Evolutionary conservation across 2,113 vertebrate species (phyloP).

Genomic region (Saguinus imperator): DNA sequence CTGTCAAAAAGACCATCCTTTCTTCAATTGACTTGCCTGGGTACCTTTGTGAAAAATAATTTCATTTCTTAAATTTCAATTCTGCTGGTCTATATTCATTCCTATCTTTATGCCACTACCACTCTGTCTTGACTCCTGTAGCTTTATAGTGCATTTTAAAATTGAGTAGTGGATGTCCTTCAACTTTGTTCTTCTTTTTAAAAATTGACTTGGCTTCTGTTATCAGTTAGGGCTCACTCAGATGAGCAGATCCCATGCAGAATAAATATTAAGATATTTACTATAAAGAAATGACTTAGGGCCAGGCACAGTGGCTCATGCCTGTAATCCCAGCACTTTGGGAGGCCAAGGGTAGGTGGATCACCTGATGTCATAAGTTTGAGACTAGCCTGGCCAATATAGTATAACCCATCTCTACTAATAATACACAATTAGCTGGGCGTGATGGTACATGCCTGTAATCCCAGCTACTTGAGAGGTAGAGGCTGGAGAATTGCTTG

Average conservation of each 20-base stretch:
- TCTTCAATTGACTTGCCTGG: neutral
- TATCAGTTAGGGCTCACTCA: neutral
- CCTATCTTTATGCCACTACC: neutral
- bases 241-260: neutral
- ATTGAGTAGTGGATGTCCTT: neutral
- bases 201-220: neutral
- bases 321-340: too few species aligned
- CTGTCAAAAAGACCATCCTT: neutral
- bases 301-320: too few species aligned
- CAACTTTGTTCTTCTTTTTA: neutral
- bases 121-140: neutral
- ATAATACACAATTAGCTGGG: too few species aligned
- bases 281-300: neutral
- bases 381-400: too few species aligned
- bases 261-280: neutral
- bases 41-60: neutral
- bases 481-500: too few species aligned
- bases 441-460: too few species aligned
- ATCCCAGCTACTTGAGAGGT: too few species aligned
- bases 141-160: neutral
- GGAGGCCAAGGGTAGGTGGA: too few species aligned
- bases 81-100: neutral
- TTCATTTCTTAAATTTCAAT: neutral
- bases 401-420: too few species aligned
- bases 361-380: too few species aligned